Evolutionary conservation across 2,797 vertebrate species (phyloP), one percentile per base, ranked within the genome.

Genomic region (Helostoma temminkii): DNA sequence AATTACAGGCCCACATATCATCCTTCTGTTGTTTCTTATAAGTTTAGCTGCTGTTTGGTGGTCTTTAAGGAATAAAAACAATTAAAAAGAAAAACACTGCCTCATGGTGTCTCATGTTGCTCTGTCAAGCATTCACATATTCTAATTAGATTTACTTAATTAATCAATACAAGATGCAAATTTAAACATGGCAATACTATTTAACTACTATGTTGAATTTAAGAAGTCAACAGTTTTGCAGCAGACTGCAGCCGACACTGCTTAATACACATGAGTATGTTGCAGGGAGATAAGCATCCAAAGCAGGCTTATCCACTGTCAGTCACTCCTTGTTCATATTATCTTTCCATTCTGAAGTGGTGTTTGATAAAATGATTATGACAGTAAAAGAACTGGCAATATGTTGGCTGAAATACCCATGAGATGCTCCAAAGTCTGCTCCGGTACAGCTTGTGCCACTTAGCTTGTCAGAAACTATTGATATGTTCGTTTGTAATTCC

Each of bases 201-300:
- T n/a, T n/a, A n/a, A n/a, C n/a, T n/a, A n/a, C n/a, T 62, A 56
- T 41, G 43, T 25, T 61, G 61, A 54, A 74, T 65, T 30, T 32
- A 28, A 45, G 41, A 57, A 42, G n/a, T 48, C 22, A 36, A 14
- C 15, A 47, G 58, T 43, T 22, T 21, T 68, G 39, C 36, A 55
- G 45, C 52, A 47, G 12, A 36, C 49, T 64, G 55, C 54, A 58
- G 62, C 56, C 57, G 57, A 67, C 65, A 64, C 34, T 22, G 16
- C 43, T 45, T 57, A 4, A 32, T 46, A 37, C n/a, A 61, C 63
- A 67, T 49, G 24, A 59, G 46, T 53, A 64, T 69, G 73, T 76
- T 79, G 80, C 22, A n/a, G 4, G 12, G 53, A 62, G 72, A 79
- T 75, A 81, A 81, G 56, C 34, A 66, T 71, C 54, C 63, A 63